Conservation (phyloP, 2,888 invertebrate species). For the Lasioglossum calceatum region DNA sequence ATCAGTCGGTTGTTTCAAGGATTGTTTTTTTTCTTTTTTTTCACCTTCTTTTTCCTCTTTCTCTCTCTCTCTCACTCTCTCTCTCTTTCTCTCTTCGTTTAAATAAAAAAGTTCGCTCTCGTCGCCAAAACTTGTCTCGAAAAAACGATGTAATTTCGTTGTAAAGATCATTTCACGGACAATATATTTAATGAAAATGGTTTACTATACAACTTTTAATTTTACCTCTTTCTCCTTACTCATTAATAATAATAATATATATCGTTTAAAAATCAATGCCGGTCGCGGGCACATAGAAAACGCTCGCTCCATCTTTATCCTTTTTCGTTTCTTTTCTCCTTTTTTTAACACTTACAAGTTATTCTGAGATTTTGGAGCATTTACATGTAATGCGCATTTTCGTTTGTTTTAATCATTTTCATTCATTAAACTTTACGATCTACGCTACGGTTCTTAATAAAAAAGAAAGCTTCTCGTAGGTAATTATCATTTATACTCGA, state of each 20-base stretch:
- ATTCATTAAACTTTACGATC: conserved; percentile 71
- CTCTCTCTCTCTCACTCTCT: background rate
- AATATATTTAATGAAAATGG: conserved; percentile 79
- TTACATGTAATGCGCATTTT: conserved; percentile 72
- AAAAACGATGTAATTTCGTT: conserved; percentile 81
- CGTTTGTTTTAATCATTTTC: conserved; percentile 33
- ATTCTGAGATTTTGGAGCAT: conserved; percentile 76
- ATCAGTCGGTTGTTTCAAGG: conserved; percentile 72
- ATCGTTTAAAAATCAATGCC: conserved; percentile 82
- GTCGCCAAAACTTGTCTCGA: conserved; percentile 76
- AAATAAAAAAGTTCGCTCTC: conserved; percentile 78
- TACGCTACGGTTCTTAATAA: conserved; percentile 81
- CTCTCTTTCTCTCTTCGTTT: conserved; percentile 13
- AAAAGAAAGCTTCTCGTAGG: conserved; percentile 79
- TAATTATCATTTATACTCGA: conserved; percentile 74
- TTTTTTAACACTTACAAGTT: conserved; percentile 77
- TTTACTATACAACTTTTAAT: conserved; percentile 83
- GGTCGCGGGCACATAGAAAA: conserved; percentile 75
- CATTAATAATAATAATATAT: conserved; percentile 74
- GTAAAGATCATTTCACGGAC: conserved; percentile 82
- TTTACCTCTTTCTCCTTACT: conserved; percentile 78
- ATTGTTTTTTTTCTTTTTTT: conserved; percentile 34
- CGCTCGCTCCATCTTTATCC: conserved; percentile 67
- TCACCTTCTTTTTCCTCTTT: background rate
- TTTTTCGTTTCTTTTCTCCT: conserved; percentile 10